A percentile compares a stretch with the other conserved stretches of the same genome.
These are phyloP conservation scores for Sarotherodon lohbergeri DNA, from an alignment of 2,113 vertebrate species.

Conservation along the genomic window DNA sequence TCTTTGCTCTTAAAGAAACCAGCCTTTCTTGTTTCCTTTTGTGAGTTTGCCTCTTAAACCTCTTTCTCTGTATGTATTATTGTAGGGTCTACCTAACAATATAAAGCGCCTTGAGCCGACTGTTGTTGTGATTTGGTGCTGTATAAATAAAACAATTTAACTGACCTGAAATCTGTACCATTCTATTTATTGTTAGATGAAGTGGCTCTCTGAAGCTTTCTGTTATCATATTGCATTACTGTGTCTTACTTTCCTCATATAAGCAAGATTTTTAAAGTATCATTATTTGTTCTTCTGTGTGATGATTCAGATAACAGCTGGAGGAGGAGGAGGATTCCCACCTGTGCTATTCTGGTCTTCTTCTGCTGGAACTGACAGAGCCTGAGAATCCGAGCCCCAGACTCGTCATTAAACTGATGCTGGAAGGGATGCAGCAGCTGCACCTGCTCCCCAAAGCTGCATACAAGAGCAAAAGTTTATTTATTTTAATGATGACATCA, in stretches of 20 bases:
- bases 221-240: neutral
- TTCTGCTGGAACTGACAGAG: slow-evolving; percentile 97
- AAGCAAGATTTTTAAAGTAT: neutral
- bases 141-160: neutral
- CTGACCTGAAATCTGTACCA: neutral
- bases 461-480: neutral
- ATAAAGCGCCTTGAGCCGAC: neutral
- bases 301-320: neutral
- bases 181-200: neutral
- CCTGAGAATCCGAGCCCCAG: slow-evolving; percentile 84
- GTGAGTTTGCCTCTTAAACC: neutral
- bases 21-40: neutral
- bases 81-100: neutral
- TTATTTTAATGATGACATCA: neutral
- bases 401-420: slow-evolving; percentile 88
- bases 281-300: neutral
- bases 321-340: slow-evolving; percentile 29
- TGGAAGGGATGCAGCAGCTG: slow-evolving; percentile 94
- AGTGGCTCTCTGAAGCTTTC: neutral
- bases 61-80: neutral
- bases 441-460: slow-evolving; percentile 91
- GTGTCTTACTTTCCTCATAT: neutral
- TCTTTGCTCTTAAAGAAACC: neutral
- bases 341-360: slow-evolving; percentile 97
- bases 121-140: neutral